Percentiles rank a stretch among this genome's conserved stretches.
Evolutionary conservation across 2,888 invertebrate species (phyloP).

Genomic region (Coremacera marginata): DNA sequence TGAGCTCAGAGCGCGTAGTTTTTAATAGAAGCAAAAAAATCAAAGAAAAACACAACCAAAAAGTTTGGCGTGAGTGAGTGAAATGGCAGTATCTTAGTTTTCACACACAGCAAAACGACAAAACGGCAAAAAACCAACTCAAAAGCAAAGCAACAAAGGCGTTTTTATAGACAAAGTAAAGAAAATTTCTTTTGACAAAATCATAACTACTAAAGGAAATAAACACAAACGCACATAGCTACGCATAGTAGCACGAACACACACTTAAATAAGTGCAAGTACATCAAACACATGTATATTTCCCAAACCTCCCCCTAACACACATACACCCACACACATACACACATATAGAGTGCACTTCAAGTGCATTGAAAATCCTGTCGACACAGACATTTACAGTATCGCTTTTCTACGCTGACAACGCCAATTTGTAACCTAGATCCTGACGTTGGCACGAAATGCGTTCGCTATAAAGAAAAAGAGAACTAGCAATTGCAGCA

Average conservation of each 20-base stretch:
- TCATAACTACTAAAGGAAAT: not conserved
- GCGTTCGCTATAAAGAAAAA: not conserved
- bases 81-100: not conserved
- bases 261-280: too few relatives aligned
- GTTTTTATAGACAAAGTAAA: not conserved
- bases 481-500: not conserved
- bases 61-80: not conserved
- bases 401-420: not conserved
- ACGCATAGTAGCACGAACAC: not conserved
- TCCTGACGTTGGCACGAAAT: conserved; percentile 12
- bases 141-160: conserved; percentile 2
- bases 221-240: not conserved
- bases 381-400: not conserved
- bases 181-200: conserved; percentile 30
- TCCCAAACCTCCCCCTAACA: not conserved
- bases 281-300: not conserved
- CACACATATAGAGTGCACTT: not conserved
- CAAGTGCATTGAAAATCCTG: not conserved
- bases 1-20: too few relatives aligned
- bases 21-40: too few relatives aligned
- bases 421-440: conserved; percentile 29
- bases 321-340: not conserved
- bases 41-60: not conserved
- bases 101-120: not conserved
- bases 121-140: not conserved